phyloP scores from a whole-genome alignment of 2,888 invertebrate species.

The Acrobasis repandana region DNA sequence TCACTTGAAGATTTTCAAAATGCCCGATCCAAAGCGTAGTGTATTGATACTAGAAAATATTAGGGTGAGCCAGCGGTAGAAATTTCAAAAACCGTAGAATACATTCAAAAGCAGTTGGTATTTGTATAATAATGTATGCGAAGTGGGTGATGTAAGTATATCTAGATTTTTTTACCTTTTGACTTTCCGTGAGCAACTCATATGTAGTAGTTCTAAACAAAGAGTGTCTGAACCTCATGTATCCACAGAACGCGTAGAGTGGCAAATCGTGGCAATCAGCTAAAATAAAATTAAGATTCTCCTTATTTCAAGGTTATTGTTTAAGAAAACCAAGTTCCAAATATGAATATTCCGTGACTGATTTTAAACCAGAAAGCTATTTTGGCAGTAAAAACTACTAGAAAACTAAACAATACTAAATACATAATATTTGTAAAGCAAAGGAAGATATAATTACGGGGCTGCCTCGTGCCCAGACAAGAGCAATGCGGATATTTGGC shows the following conservation, averaged over 20 bases:
- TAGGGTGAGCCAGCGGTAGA: too few species aligned
- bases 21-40: too few species aligned
- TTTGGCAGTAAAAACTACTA: neutral
- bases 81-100: too few species aligned
- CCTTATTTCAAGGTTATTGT: too few species aligned
- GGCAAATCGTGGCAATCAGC: conserved; percentile 80
- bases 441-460: conserved; percentile 43
- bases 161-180: conserved; percentile 62
- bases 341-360: too few species aligned
- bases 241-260: conserved; percentile 84
- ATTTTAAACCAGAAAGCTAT: too few species aligned
- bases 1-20: too few species aligned
- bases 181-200: conserved; percentile 84
- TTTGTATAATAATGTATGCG: too few species aligned
- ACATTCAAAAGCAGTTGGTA: too few species aligned
- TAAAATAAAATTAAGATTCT: conserved; percentile 40
- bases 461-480: conserved; percentile 54
- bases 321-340: too few species aligned
- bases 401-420: neutral
- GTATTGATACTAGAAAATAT: too few species aligned
- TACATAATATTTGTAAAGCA: neutral
- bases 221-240: conserved; percentile 82
- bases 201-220: conserved; percentile 84
- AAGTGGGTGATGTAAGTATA: too few species aligned
- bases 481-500: conserved; percentile 51